Conservation (phyloP, 2,888 invertebrate genomes). For the Byasa hedistus region DNA sequence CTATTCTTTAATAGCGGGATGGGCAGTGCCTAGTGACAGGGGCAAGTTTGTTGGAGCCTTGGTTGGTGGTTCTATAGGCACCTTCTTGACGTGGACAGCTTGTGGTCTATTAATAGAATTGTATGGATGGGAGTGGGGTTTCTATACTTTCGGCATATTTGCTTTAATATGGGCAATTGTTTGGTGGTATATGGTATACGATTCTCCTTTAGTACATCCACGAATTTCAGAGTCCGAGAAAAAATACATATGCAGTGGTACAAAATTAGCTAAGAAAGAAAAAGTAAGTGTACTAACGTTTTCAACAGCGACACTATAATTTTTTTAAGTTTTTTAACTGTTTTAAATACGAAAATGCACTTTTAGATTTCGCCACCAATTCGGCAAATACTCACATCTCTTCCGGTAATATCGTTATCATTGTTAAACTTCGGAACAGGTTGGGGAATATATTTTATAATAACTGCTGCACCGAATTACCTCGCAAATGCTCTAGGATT, state of each 20-base stretch:
- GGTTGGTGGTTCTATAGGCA: conserved; percentile 81
- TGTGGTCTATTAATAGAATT: conserved; percentile 74
- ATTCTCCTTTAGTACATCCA: conserved; percentile 76
- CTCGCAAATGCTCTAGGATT: conserved; percentile 82
- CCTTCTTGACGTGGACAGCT: conserved; percentile 78
- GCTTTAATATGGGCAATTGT: conserved; percentile 60
- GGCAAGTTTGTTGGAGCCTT: conserved; percentile 80
- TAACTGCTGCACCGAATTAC: conserved; percentile 83
- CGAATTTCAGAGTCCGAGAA: conserved; percentile 75
- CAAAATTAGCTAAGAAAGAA: conserved; percentile 7
- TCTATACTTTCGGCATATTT: conserved; percentile 73
- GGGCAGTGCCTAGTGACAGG: conserved; percentile 82
- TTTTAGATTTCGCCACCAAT: conserved; percentile 77
- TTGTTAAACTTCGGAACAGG: conserved; percentile 82
- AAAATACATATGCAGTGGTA: conserved; percentile 63
- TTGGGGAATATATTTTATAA: conserved; percentile 83
- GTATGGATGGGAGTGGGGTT: conserved; percentile 80
- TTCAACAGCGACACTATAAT: not conserved
- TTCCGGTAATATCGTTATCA: conserved; percentile 80
- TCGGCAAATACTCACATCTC: conserved; percentile 69
- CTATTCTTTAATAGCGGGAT: conserved; percentile 78
- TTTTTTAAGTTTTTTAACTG: not conserved
- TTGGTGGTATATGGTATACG: conserved; percentile 72
- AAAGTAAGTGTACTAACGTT: conserved; percentile 22
- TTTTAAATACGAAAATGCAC: not conserved